These are phyloP conservation scores for Drosophila nasuta DNA, from an alignment of 1,140 invertebrate genomes.

Conservation along the genomic window DNA sequence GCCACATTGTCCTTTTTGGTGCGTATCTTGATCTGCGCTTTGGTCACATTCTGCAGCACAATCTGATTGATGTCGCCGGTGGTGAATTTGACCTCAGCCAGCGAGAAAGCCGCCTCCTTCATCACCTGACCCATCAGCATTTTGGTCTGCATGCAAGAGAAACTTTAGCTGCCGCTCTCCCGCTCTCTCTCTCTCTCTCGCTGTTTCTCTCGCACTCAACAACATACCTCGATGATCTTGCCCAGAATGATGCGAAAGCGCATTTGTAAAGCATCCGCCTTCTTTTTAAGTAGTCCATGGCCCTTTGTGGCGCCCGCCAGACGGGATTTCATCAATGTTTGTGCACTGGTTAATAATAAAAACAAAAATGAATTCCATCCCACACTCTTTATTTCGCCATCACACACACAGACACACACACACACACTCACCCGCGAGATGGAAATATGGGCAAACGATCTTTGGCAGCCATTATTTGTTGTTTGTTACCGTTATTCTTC, in stretches of 20 bases:
- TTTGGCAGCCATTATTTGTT: slow-evolving; percentile 92
- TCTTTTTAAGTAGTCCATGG: slow-evolving; percentile 99
- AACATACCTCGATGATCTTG: slow-evolving; percentile 97
- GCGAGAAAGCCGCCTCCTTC: slow-evolving; percentile 99
- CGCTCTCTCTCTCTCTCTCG: no score
- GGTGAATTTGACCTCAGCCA: slow-evolving; percentile 99
- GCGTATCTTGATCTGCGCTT: slow-evolving; percentile 99
- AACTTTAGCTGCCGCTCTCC: neutral
- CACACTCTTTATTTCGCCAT: neutral
- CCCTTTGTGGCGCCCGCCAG: slow-evolving; percentile 99
- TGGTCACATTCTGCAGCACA: slow-evolving; percentile 99
- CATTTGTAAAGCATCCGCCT: slow-evolving; percentile 99
- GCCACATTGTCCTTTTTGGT: slow-evolving; percentile 99
- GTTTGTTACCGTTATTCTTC: slow-evolving; percentile 7
- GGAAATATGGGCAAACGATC: slow-evolving; percentile 98
- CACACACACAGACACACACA: no score
- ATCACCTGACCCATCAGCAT: slow-evolving; percentile 99
- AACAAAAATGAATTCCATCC: slow-evolving; percentile 18
- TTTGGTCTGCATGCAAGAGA: slow-evolving; percentile 88
- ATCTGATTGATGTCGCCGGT: slow-evolving; percentile 99
- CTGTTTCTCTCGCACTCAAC: no score
- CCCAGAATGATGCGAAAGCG: slow-evolving; percentile 97
- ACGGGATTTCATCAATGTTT: slow-evolving; percentile 94
- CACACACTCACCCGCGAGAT: slow-evolving; percentile 95
- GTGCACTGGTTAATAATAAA: slow-evolving; percentile 86